Conservation (phyloP, 2,113 vertebrate species). For the Merops nubicus region DNA sequence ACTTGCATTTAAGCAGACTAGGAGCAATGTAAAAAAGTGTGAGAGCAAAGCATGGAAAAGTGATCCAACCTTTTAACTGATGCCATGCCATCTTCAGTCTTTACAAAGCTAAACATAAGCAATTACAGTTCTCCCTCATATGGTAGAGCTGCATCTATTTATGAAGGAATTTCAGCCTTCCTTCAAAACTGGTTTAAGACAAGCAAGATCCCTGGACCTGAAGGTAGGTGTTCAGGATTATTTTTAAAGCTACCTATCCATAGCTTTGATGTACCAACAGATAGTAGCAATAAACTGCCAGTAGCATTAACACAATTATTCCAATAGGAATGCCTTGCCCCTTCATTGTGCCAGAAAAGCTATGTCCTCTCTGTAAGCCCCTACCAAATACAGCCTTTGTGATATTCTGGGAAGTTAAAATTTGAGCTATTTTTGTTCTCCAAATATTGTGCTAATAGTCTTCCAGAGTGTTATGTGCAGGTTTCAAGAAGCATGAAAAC, state of each 20-base stretch:
- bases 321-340: not conserved
- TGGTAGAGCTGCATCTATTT: not conserved
- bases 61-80: not conserved
- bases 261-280: not conserved
- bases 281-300: not conserved
- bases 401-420: not conserved
- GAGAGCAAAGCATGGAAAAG: not conserved
- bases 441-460: not conserved
- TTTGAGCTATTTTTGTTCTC: constrained; percentile 3
- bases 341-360: not conserved
- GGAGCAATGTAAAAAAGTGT: not conserved
- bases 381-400: not conserved
- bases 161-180: not conserved
- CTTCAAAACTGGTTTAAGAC: not conserved
- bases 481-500: not conserved
- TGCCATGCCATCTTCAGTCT: not conserved
- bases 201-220: not conserved
- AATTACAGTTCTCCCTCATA: not conserved
- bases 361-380: not conserved
- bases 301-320: not conserved
- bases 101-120: not conserved
- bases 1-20: not conserved
- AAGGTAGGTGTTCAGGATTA: not conserved
- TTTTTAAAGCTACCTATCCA: not conserved
- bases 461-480: not conserved